Evolutionary conservation across 2,888 invertebrate genomes (phyloP).

Genomic region (Euzetes globulus): DNA sequence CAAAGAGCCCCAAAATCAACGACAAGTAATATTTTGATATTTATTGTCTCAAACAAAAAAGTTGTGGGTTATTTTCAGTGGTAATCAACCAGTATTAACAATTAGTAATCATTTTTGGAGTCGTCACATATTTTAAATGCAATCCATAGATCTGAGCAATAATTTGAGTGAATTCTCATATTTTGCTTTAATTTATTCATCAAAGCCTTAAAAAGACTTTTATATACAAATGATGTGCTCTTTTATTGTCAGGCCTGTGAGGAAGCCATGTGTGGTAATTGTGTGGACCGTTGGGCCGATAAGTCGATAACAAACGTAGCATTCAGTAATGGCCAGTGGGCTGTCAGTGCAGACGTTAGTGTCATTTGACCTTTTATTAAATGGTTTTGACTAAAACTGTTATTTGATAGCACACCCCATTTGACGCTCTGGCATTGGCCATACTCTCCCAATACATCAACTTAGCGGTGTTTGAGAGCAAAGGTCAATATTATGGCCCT

Average conservation of each 20-base stretch:
- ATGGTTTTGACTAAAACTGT: neutral
- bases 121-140: neutral
- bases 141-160: too few relatives aligned
- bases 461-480: constrained; percentile 41
- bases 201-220: neutral
- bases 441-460: constrained; percentile 46
- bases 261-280: constrained; percentile 51
- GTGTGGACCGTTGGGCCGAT: constrained; percentile 56
- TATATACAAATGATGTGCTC: neutral
- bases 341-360: constrained; percentile 54
- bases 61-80: too few relatives aligned
- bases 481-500: constrained; percentile 39
- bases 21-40: constrained; percentile 32
- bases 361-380: neutral
- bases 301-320: constrained; percentile 52
- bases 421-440: constrained; percentile 50
- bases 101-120: too few relatives aligned
- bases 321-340: constrained; percentile 53
- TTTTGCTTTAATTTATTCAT: neutral
- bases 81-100: too few relatives aligned
- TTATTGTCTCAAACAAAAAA: neutral
- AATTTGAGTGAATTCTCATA: too few relatives aligned
- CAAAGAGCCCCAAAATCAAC: constrained; percentile 36
- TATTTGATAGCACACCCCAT: constrained; percentile 48
- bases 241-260: constrained; percentile 28